Evolutionary conservation across 2,888 invertebrate species (phyloP).

Genomic region (Bursaphelenchus okinawaensis): DNA sequence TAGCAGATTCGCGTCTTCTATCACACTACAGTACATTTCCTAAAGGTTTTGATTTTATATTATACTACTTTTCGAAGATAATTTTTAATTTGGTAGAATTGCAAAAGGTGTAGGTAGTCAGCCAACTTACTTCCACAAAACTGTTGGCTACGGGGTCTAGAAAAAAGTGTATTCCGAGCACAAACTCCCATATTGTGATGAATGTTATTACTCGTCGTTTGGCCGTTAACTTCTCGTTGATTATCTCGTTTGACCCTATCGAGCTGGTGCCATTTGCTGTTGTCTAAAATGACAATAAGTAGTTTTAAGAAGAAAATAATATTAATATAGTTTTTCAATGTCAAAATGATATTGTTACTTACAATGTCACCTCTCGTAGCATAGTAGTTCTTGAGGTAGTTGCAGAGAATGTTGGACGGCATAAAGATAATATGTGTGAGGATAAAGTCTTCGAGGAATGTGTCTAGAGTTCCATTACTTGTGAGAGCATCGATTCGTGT

Average conservation of each 20-base stretch:
- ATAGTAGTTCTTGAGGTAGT: slow-evolving; percentile 54
- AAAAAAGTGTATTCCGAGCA: slow-evolving; percentile 71
- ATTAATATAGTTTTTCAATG: no score
- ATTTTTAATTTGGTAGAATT: not conserved
- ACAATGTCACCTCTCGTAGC: slow-evolving; percentile 9
- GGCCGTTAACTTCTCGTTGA: slow-evolving; percentile 22
- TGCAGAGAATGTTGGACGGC: slow-evolving; percentile 71
- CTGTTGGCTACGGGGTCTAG: slow-evolving; percentile 70
- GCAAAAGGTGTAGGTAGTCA: no score
- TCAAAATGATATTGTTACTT: no score
- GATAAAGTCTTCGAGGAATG: slow-evolving; percentile 74
- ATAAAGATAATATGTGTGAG: slow-evolving; percentile 77
- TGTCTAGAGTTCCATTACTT: slow-evolving; percentile 28
- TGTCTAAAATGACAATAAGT: slow-evolving; percentile 20
- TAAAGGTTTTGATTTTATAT: no score
- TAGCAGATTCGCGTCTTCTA: slow-evolving; percentile 66
- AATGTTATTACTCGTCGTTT: slow-evolving; percentile 73
- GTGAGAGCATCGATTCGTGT: slow-evolving; percentile 66
- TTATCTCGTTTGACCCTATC: slow-evolving; percentile 19
- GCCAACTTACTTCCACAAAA: slow-evolving; percentile 69
- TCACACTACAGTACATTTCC: slow-evolving; percentile 70
- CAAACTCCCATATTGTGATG: slow-evolving; percentile 71
- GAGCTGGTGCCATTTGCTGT: slow-evolving; percentile 3
- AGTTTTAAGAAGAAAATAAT: no score
- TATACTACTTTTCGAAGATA: no score